These are phyloP conservation scores for Luperina testacea DNA, from an alignment of 2,888 invertebrate genomes.

Conservation along the genomic window DNA sequence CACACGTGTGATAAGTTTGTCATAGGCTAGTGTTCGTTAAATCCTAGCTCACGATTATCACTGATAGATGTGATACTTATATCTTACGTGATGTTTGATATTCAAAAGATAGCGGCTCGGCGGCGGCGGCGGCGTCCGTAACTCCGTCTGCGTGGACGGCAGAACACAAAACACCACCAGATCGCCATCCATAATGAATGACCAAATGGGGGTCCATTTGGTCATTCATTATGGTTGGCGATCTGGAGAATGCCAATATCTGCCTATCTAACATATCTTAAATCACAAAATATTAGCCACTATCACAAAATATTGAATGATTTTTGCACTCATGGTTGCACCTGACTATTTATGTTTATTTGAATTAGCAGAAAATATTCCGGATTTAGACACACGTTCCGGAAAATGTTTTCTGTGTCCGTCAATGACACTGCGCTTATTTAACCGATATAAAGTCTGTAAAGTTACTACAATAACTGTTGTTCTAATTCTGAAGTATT, in stretches of 20 bases:
- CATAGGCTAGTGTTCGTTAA: constrained; percentile 12
- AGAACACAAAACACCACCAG: background rate
- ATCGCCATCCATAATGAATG: background rate
- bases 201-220: too few species aligned
- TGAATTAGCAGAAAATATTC: constrained; percentile 5
- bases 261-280: background rate
- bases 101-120: background rate
- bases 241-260: background rate
- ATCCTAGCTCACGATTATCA: background rate
- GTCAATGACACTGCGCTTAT: background rate
- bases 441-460: background rate
- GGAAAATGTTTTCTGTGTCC: background rate
- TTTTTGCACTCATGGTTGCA: background rate
- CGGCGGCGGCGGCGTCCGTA: too few species aligned
- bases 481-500: background rate
- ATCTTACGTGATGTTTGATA: background rate
- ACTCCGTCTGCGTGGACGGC: background rate
- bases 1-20: constrained; percentile 40
- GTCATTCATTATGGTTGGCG: too few species aligned
- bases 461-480: background rate
- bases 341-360: background rate
- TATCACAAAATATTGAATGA: background rate
- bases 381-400: background rate
- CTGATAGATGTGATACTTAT: background rate
- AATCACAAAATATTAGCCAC: background rate